Evolutionary conservation across 2,113 vertebrate genomes (phyloP), one percentile per base, ranked within the genome.

Genomic region (Chloroceryle aenea): DNA sequence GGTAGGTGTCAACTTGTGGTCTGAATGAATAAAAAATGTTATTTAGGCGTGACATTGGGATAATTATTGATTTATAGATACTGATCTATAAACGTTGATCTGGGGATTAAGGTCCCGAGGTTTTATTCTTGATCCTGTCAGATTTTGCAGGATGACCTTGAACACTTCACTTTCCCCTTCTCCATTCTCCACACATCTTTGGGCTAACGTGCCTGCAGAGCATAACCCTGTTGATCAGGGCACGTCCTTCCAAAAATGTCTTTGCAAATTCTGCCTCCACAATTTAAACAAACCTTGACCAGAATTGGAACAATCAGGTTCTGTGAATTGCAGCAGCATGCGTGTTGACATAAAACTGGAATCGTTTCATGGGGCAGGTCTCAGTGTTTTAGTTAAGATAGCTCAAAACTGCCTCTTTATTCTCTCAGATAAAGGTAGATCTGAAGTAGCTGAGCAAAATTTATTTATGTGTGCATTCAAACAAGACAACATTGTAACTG

Each of bases 391-490:
- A 88, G 62, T 95, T 72, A 85, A 85, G 48, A 76, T 34, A 64
- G 48, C 52, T 92, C 4, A 2, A 81, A 87, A 82, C 5, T 79
- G 43, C 48, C 79, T 85, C 64, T n/a, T n/a, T 78, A 88, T 81
- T 93, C 23, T 93, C 90, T 85, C 81, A 71, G 64, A 95, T 75
- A 30, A 93, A 85, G 42, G 83, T 90, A 88, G 40, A 82, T 83
- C 86, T 96, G 80, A 72, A 94, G 69, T 50, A 96, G 92, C 94
- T 85, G 58, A 95, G 84, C 73, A 50, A 78, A 77, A 90, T 75
- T 85, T 87, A 85, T 81, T 88, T 92, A 84, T 92, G 77, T 76
- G 64, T 73, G 64, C 74, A 52, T 87, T 59, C 67, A 52, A 67
- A 90, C 30, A 73, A 89, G 87, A 52, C 66, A 76, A 69, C 48